A percentile compares a stretch with the other conserved stretches of the same genome.
Conservation (phyloP, 1,140 invertebrate species). For the Eufriesea mexicana region DNA sequence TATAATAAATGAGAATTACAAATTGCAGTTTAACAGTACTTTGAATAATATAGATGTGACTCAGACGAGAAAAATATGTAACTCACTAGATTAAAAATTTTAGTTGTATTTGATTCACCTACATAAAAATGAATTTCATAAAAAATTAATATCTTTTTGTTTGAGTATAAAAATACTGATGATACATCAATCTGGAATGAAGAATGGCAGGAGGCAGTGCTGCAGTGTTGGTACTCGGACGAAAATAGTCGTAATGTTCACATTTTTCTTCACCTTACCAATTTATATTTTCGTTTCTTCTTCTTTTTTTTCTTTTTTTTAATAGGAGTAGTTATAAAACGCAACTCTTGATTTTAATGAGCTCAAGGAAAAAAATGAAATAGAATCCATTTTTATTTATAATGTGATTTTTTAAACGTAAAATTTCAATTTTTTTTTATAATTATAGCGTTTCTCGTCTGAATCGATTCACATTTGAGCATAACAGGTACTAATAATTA, state of each 20-base stretch:
- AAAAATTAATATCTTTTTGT: not conserved
- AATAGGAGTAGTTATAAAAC: conserved; percentile 38
- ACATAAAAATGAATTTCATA: not conserved
- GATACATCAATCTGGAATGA: conserved; percentile 33
- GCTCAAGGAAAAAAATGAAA: not conserved
- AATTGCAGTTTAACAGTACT: not conserved
- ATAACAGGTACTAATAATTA: conserved; percentile 16
- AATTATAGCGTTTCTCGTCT: conserved; percentile 60
- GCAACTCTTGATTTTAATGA: conserved; percentile 23
- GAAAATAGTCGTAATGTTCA: conserved; percentile 29
- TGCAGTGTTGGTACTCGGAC: conserved; percentile 59
- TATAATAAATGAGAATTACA: conserved; percentile 50
- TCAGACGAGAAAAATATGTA: conserved; percentile 64
- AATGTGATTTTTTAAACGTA: not conserved
- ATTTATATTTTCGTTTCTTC: not conserved
- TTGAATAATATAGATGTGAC: conserved; percentile 38
- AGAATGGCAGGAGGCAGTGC: conserved; percentile 71
- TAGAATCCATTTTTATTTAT: not conserved
- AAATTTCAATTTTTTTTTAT: not conserved
- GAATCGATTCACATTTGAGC: conserved; percentile 50
- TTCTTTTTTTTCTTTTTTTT: not conserved
- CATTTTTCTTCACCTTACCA: conserved; percentile 7
- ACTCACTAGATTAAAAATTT: conserved; percentile 9
- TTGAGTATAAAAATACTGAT: conserved; percentile 23
- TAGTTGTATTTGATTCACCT: not conserved